These are phyloP conservation scores for Callionymus lyra DNA, from an alignment of 2,113 vertebrate species.

Conservation along the genomic window DNA sequence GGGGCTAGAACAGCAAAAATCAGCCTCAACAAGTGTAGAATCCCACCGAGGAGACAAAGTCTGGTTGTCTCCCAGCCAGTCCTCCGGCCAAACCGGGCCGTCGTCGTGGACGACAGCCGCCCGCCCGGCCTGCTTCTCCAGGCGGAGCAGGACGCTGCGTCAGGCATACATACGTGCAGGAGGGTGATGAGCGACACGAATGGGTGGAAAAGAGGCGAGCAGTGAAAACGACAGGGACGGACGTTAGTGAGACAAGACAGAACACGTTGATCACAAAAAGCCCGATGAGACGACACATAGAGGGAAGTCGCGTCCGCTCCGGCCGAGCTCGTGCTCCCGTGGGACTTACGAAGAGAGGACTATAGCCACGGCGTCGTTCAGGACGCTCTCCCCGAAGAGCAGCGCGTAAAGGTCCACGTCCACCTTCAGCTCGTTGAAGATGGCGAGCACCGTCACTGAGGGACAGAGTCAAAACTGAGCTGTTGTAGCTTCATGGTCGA, in stretches of 20 bases:
- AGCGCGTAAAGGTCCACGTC: slow-evolving; percentile 95
- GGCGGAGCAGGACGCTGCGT: slow-evolving; percentile 58
- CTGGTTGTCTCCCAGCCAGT: slow-evolving; percentile 40
- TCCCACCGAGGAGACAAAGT: slow-evolving; percentile 39
- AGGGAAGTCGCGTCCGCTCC: neutral
- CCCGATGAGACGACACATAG: neutral
- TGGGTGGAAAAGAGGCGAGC: slow-evolving; percentile 40
- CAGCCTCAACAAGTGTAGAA: slow-evolving; percentile 1
- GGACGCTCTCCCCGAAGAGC: slow-evolving; percentile 93
- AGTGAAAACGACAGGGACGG: slow-evolving; percentile 53
- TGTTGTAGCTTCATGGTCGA: neutral
- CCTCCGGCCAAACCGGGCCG: slow-evolving; percentile 21
- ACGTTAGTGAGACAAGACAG: slow-evolving; percentile 39
- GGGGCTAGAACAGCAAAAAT: slow-evolving; percentile 6
- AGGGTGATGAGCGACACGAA: slow-evolving; percentile 38
- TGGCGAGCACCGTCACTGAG: slow-evolving; percentile 92
- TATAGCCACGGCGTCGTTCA: slow-evolving; percentile 96
- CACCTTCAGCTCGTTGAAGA: slow-evolving; percentile 95
- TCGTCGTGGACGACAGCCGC: slow-evolving; percentile 17
- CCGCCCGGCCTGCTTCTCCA: slow-evolving; percentile 49
- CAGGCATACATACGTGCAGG: slow-evolving; percentile 51
- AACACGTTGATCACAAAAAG: neutral
- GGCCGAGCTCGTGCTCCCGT: neutral
- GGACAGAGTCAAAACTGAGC: slow-evolving; percentile 13
- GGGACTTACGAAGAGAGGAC: slow-evolving; percentile 92